Conservation (phyloP, 2,888 invertebrate genomes). For the Clivina fossor region DNA sequence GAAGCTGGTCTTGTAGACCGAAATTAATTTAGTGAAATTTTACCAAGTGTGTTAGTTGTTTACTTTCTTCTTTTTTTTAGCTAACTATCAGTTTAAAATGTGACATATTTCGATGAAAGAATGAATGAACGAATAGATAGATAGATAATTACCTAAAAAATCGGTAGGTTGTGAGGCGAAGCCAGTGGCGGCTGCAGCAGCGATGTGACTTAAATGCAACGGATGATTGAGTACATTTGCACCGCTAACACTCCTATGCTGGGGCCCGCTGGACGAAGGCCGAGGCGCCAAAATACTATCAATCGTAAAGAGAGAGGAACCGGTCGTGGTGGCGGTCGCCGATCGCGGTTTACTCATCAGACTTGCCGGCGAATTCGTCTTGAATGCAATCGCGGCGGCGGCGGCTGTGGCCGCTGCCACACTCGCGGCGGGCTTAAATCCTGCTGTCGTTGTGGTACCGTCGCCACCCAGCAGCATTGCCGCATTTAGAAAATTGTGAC, state of each 20-base stretch:
- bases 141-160: slow-evolving; percentile 69
- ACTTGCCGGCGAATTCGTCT: background rate
- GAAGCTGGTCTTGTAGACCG: no score
- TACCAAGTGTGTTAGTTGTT: no score
- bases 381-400: background rate
- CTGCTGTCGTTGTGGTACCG: no score
- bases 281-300: slow-evolving; percentile 82
- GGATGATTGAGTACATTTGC: slow-evolving; percentile 57
- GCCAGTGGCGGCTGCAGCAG: slow-evolving; percentile 62
- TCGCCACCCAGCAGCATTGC: slow-evolving; percentile 21
- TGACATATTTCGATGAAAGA: no score
- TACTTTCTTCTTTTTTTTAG: no score
- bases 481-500: slow-evolving; percentile 8
- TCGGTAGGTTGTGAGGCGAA: slow-evolving; percentile 65
- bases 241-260: slow-evolving; percentile 56
- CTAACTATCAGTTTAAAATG: no score
- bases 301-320: slow-evolving; percentile 75
- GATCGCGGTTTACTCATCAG: slow-evolving; percentile 37
- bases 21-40: no score
- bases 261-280: slow-evolving; percentile 55
- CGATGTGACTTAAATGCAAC: slow-evolving; percentile 63
- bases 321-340: slow-evolving; percentile 53
- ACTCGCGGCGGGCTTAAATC: slow-evolving; percentile 9
- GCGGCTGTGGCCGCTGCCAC: background rate
- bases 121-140: no score